Evolutionary conservation across 2,888 invertebrate genomes (phyloP).

Genomic region (Drosophila differens): DNA sequence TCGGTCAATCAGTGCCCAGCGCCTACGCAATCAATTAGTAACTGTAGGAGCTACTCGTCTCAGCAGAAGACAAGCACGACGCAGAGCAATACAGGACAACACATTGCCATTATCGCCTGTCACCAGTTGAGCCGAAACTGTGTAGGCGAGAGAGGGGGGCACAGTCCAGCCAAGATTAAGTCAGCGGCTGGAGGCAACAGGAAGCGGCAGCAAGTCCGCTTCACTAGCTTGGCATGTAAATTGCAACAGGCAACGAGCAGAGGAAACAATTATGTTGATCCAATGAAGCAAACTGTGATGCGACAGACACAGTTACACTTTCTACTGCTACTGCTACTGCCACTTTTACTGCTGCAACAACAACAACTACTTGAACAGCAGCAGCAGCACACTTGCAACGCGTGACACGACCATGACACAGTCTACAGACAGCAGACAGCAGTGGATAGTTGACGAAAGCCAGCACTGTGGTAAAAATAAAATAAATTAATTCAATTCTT

Average conservation of each 20-base stretch:
- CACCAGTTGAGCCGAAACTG: not conserved
- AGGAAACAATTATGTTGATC: constrained; percentile 76
- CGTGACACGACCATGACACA: constrained; percentile 65
- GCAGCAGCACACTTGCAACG: constrained; percentile 18
- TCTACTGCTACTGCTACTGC: not conserved
- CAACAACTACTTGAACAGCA: not conserved
- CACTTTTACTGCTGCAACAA: not conserved
- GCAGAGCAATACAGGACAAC: constrained; percentile 5
- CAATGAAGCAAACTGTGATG: constrained; percentile 71
- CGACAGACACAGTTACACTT: constrained; percentile 47
- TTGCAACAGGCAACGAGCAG: constrained; percentile 53
- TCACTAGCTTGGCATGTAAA: constrained; percentile 58
- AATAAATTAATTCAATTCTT: not conserved
- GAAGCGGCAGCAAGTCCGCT: constrained; percentile 27
- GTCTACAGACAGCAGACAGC: constrained; percentile 13
- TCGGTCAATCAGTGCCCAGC: constrained; percentile 54
- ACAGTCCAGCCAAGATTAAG: constrained; percentile 30
- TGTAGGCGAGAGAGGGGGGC: not conserved
- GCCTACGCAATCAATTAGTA: constrained; percentile 67
- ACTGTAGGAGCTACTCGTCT: not conserved
- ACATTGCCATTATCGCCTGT: constrained; percentile 51
- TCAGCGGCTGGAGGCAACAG: constrained; percentile 2
- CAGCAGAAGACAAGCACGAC: constrained; percentile 3
- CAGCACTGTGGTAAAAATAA: constrained; percentile 20
- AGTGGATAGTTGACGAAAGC: constrained; percentile 11